phyloP scores from a whole-genome alignment of 2,797 vertebrate genomes.

The Propithecus perrieri region DNA sequence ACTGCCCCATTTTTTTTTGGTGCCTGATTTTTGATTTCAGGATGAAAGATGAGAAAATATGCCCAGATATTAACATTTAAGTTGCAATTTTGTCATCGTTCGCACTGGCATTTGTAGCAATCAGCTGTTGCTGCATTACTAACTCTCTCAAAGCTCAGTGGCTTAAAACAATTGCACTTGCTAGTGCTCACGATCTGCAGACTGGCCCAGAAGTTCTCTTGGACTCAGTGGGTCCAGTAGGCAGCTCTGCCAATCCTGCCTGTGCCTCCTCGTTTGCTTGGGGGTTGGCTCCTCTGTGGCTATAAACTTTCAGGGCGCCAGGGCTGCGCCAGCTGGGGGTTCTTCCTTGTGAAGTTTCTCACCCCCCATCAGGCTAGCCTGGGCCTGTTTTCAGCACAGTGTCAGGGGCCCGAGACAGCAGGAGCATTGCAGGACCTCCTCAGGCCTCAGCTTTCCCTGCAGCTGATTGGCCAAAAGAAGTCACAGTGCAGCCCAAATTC shows the following conservation, averaged over 20 bases:
- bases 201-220: not conserved
- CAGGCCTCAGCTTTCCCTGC: not conserved
- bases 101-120: not conserved
- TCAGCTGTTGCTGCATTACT: not conserved
- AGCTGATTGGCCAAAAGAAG: not conserved
- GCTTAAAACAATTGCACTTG: not conserved
- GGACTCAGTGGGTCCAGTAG: too few relatives aligned
- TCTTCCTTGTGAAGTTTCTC: not conserved
- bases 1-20: not conserved
- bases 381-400: not conserved
- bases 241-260: not conserved
- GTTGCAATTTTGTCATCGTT: not conserved
- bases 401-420: too few relatives aligned
- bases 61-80: not conserved
- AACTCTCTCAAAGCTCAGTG: not conserved
- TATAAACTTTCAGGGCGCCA: not conserved
- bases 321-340: not conserved
- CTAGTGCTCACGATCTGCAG: not conserved
- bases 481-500: not conserved
- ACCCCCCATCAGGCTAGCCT: not conserved
- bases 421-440: not conserved
- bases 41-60: not conserved
- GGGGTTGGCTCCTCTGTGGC: not conserved
- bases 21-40: not conserved
- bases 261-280: not conserved